Conservation (phyloP, 2,113 vertebrate genomes). For the Furnarius figulus region DNA sequence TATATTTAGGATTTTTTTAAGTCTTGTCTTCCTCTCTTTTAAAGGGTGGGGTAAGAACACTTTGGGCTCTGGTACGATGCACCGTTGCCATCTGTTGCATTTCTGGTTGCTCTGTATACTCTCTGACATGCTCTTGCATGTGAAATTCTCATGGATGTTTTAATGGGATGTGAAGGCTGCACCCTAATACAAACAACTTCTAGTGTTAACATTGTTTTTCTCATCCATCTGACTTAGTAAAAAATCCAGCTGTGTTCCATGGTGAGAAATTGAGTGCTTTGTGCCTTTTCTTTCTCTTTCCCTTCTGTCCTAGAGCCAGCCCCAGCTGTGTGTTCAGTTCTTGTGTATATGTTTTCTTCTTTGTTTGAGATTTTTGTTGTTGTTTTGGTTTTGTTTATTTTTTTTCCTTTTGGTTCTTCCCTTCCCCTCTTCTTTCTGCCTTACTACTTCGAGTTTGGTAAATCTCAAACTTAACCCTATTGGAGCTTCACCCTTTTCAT, state of each 20-base stretch:
- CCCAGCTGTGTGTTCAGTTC: background rate
- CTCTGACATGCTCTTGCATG: background rate
- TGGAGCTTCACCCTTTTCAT: background rate
- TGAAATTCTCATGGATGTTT: background rate
- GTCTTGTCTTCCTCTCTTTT: conserved; percentile 29
- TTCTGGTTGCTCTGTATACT: background rate
- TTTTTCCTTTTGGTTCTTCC: background rate
- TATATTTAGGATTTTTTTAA: conserved; percentile 35
- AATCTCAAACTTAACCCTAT: background rate
- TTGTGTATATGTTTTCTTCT: background rate
- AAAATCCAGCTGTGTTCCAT: background rate
- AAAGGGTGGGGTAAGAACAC: conserved; percentile 21
- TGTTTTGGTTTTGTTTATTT: background rate
- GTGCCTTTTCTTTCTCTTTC: background rate
- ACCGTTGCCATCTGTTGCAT: conserved; percentile 13
- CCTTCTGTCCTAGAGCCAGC: background rate
- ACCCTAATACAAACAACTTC: background rate
- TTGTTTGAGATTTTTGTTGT: background rate
- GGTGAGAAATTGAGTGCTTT: background rate
- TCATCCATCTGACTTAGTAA: background rate
- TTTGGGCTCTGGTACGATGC: conserved; percentile 26
- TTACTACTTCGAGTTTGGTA: background rate
- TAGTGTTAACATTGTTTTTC: background rate
- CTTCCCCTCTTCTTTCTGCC: background rate
- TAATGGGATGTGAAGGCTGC: background rate